These are phyloP conservation scores for Intellagama lesueurii DNA, from an alignment of 2,797 vertebrate genomes.

Conservation along the genomic window DNA sequence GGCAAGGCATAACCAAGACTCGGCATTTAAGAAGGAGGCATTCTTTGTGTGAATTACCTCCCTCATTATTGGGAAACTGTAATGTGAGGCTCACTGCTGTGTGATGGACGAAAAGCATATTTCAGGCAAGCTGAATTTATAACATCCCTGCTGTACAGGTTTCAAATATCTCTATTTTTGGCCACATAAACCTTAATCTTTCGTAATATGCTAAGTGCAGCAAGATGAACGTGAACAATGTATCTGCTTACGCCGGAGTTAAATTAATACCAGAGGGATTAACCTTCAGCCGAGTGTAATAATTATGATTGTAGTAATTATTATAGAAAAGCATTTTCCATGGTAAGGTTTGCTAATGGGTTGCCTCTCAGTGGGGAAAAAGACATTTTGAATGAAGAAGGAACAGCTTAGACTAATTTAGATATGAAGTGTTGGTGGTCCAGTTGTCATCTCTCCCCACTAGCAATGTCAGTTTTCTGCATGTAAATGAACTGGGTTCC, in stretches of 20 bases:
- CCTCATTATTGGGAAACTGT: slow-evolving; percentile 16
- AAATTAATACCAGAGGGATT: slow-evolving; percentile 74
- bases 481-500: too few species aligned
- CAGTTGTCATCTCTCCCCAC: neutral
- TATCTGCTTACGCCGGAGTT: slow-evolving; percentile 63
- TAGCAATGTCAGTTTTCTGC: neutral
- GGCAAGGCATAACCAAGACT: neutral
- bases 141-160: slow-evolving; percentile 19
- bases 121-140: slow-evolving; percentile 47
- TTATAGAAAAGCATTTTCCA: slow-evolving; percentile 54
- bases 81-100: slow-evolving; percentile 39
- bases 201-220: slow-evolving; percentile 56
- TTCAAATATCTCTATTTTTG: slow-evolving; percentile 59
- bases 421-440: neutral
- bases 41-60: slow-evolving; percentile 43
- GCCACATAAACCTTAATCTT: slow-evolving; percentile 55
- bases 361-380: rapidly evolving
- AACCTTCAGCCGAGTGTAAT: slow-evolving; percentile 53
- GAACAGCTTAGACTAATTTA: slow-evolving; percentile 32
- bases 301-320: slow-evolving; percentile 63
- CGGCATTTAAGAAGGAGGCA: neutral
- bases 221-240: slow-evolving; percentile 54
- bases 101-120: slow-evolving; percentile 31
- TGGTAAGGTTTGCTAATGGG: slow-evolving; percentile 28
- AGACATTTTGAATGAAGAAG: neutral